These are phyloP conservation scores for Drosophila robusta DNA, from an alignment of 2,888 invertebrate genomes.

Conservation along the genomic window DNA sequence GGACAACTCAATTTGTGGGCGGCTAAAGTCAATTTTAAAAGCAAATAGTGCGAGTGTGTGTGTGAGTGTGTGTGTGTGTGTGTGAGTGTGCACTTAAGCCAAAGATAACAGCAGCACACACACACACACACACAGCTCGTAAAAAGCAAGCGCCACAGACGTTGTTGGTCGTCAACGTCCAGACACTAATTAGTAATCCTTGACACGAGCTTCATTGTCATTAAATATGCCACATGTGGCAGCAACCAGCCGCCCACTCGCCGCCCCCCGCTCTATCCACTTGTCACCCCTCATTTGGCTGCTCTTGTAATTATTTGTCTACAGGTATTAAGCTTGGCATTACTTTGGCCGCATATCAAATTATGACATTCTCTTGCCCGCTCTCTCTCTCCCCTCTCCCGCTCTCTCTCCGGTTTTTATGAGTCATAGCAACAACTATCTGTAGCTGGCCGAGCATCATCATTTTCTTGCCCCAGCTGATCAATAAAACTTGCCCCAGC, in stretches of 20 bases:
- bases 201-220: constrained; percentile 77
- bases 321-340: constrained; percentile 71
- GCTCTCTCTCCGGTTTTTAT: constrained; percentile 15
- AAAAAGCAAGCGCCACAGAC: constrained; percentile 35
- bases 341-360: constrained; percentile 69
- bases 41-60: constrained; percentile 46
- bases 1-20: constrained; percentile 70
- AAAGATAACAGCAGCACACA: constrained; percentile 36
- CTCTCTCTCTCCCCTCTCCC: constrained; percentile 4
- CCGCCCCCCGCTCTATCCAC: constrained; percentile 1
- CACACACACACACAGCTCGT: constrained; percentile 22
- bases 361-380: constrained; percentile 56
- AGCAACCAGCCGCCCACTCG: constrained; percentile 15
- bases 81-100: constrained; percentile 49
- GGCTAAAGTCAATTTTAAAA: constrained; percentile 76
- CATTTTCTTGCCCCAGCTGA: constrained; percentile 42
- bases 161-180: constrained; percentile 70
- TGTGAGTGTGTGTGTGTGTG: constrained; percentile 11
- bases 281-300: constrained; percentile 1
- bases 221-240: constrained; percentile 76
- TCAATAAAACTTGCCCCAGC: constrained; percentile 62
- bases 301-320: constrained; percentile 75
- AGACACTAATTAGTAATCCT: constrained; percentile 81
- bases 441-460: not conserved
- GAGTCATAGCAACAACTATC: constrained; percentile 44